Percentiles rank a stretch among this genome's conserved stretches.
These are phyloP conservation scores for Sardina pilchardus DNA, from an alignment of 2,113 vertebrate genomes.

Conservation along the genomic window DNA sequence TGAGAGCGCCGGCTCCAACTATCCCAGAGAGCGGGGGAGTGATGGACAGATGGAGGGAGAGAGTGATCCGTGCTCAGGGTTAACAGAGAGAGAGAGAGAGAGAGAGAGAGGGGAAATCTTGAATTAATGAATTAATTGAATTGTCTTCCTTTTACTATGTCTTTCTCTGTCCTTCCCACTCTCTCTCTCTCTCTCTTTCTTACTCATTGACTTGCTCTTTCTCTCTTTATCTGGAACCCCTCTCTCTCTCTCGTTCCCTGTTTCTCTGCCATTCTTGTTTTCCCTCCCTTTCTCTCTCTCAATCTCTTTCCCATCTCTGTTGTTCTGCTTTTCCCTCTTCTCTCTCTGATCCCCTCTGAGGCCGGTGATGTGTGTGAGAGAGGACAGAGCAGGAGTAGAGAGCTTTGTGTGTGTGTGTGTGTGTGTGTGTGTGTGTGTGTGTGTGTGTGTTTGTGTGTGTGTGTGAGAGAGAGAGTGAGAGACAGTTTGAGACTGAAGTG, in stretches of 20 bases:
- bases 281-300: neutral
- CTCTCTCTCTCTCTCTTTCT: neutral
- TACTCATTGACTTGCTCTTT: neutral
- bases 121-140: neutral
- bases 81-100: neutral
- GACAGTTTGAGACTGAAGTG: too few species aligned
- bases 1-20: neutral
- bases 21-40: neutral
- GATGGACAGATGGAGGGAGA: neutral
- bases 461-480: neutral
- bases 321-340: too few species aligned
- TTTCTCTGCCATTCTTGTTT: neutral
- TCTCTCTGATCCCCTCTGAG: neutral
- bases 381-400: neutral
- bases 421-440: neutral
- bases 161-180: neutral
- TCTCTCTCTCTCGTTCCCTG: neutral
- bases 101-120: neutral
- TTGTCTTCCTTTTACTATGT: neutral
- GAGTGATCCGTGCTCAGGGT: neutral
- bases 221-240: neutral
- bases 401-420: neutral
- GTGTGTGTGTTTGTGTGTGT: neutral
- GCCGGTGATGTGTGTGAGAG: neutral
- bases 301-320: neutral